Evolutionary conservation across 1,140 invertebrate genomes (phyloP).

Genomic region (Trichonephila inaurata): DNA sequence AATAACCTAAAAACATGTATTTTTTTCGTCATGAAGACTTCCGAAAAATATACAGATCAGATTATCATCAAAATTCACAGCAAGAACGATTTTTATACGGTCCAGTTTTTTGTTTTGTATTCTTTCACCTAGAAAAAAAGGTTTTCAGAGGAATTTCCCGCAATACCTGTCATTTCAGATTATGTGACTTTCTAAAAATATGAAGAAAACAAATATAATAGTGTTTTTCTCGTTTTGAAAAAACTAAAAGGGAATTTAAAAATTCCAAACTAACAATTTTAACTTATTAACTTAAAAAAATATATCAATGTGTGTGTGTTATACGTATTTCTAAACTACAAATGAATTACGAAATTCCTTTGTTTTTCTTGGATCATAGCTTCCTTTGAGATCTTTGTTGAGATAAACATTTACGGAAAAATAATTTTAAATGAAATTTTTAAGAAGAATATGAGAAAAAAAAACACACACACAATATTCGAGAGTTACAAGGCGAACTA

Average conservation of each 20-base stretch:
- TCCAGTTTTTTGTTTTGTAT: not conserved
- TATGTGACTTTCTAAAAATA: conserved; percentile 35
- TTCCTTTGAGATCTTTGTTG: too few species aligned
- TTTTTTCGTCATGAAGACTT: not conserved
- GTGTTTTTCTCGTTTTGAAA: not conserved
- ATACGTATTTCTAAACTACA: too few species aligned
- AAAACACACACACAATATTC: too few species aligned
- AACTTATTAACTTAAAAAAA: not conserved
- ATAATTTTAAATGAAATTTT: too few species aligned
- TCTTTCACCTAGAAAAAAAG: not conserved
- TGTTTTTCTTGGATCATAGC: too few species aligned
- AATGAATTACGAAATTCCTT: too few species aligned
- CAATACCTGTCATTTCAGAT: conserved; percentile 31
- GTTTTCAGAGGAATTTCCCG: not conserved
- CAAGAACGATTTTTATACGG: not conserved
- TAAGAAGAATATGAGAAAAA: too few species aligned
- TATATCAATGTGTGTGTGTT: too few species aligned
- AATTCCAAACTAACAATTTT: not conserved
- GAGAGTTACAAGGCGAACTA: too few species aligned
- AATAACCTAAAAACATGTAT: not conserved
- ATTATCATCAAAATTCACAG: conserved; percentile 50
- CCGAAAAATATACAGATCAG: conserved; percentile 28
- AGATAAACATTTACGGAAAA: too few species aligned
- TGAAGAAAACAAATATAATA: conserved; percentile 24
- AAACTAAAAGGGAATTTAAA: not conserved